Percentiles rank a stretch among this genome's conserved stretches.
These are phyloP conservation scores for Phrixothrix hirtus DNA, from an alignment of 2,888 invertebrate genomes.

Conservation along the genomic window DNA sequence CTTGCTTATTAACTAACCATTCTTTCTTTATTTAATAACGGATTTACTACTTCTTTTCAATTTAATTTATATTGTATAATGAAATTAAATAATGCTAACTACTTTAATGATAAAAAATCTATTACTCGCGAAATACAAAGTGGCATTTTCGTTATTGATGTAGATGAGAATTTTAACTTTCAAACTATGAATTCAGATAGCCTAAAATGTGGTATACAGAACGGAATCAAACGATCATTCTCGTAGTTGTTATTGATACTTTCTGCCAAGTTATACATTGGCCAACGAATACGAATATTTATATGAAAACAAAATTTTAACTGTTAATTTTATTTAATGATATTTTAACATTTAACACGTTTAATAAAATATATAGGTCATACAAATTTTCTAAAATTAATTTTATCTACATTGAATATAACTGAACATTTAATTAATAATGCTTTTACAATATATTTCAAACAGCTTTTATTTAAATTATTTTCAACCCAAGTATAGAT, in stretches of 20 bases:
- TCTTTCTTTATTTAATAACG: background rate
- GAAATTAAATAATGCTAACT: constrained; percentile 13
- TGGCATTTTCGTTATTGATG: constrained; percentile 9
- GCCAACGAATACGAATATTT: constrained; percentile 12
- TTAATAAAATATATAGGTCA: too few relatives aligned
- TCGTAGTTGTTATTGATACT: constrained; percentile 32
- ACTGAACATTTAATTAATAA: too few relatives aligned
- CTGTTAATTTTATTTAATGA: too few relatives aligned
- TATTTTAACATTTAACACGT: too few relatives aligned
- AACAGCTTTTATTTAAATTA: too few relatives aligned
- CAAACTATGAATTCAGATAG: constrained; percentile 29
- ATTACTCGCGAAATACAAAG: constrained; percentile 8
- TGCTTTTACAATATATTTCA: too few relatives aligned
- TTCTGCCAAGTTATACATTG: constrained; percentile 11
- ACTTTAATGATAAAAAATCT: constrained; percentile 9
- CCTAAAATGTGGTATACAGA: constrained; percentile 27
- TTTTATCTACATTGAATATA: too few relatives aligned
- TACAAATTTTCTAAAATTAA: too few relatives aligned
- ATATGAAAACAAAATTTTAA: constrained; percentile 16
- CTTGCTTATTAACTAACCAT: background rate
- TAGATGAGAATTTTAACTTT: constrained; percentile 26
- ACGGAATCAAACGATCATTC: constrained; percentile 29
- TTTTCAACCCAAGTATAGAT: too few relatives aligned
- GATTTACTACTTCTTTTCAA: background rate
- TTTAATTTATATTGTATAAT: background rate